Base-by-base conservation (phyloP, 2,888 invertebrate species). In the Rapana venosa region DNA sequence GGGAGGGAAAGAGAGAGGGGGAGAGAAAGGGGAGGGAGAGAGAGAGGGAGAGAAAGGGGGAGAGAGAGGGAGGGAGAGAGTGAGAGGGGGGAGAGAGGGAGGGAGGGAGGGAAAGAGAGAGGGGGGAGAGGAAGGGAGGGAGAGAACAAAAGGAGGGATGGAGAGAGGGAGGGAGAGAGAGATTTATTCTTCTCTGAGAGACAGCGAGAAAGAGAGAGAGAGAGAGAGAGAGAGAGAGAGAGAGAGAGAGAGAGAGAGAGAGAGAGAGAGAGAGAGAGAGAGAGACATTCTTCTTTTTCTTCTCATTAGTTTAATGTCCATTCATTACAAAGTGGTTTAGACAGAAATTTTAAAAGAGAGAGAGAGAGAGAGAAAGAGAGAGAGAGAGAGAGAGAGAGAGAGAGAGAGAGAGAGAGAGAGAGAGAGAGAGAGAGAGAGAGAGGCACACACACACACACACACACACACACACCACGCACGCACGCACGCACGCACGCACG, bases 281-380 rank as follows among this genome's bases (percentile, higher is more conserved):
- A 47, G 4, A 47, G 47, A 47, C 47, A n/a, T n/a, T n/a, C n/a
- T n/a, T n/a, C n/a, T n/a, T n/a, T n/a, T n/a, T n/a, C n/a, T n/a
- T n/a, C n/a, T n/a, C n/a, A n/a, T n/a, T n/a, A n/a, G n/a, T n/a
- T n/a, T n/a, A n/a, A n/a, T n/a, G n/a, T n/a, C n/a, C n/a, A n/a
- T n/a, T n/a, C n/a, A n/a, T n/a, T n/a, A n/a, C n/a, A n/a, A n/a
- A 17, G 61, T 61, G 11, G 61, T 11, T 17, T 61, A 47, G 47
- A 47, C 47, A 47, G 47, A 47, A 15, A 17, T 61, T 61, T 17
- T 61, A 17, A 15, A 15, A 58, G 61, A 61, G 58, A 47, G 86
- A 47, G n/a, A n/a, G n/a, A 58, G 85, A 87, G 30, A 61, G 61
- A 87, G 66, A 30, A 2, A 36, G 58, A 87, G 61, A 87, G 32